Evolutionary conservation across 2,797 vertebrate genomes (phyloP).

Genomic region (Mormyrus hasselquistii): DNA sequence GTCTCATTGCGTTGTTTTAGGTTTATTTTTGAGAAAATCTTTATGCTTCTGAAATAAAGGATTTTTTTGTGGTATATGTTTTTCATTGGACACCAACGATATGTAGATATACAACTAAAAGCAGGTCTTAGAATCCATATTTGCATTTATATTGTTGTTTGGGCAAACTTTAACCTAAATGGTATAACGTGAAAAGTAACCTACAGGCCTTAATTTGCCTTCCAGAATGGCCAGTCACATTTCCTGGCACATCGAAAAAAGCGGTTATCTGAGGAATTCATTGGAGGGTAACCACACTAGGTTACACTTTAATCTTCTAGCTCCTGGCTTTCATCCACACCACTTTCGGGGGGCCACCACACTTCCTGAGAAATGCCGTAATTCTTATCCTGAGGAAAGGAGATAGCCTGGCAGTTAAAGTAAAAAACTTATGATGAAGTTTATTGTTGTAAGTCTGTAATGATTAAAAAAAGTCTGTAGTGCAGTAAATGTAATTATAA

Average conservation of each 20-base stretch:
- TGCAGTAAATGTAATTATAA: not conserved
- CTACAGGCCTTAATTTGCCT: not conserved
- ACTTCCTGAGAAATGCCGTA: not conserved
- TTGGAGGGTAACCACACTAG: not conserved
- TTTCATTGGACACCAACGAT: not conserved
- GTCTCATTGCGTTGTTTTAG: not conserved
- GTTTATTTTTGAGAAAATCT: not conserved
- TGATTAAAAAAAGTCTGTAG: not conserved
- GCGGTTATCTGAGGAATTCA: not conserved
- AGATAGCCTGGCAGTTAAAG: not conserved
- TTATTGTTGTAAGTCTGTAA: not conserved
- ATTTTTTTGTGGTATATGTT: not conserved
- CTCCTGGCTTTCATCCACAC: not conserved
- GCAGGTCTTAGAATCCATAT: not conserved
- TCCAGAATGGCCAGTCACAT: not conserved
- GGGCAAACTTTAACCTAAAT: not conserved
- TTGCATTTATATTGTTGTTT: not conserved
- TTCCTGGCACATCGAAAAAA: not conserved
- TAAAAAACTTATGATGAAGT: not conserved
- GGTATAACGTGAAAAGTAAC: not conserved
- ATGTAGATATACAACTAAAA: not conserved
- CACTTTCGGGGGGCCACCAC: not conserved
- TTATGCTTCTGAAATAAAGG: not conserved
- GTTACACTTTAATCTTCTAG: slow-evolving; percentile 1
- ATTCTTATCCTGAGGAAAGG: not conserved